These are phyloP conservation scores for Stenichneumon culpator DNA, from an alignment of 2,888 invertebrate genomes.

Conservation along the genomic window DNA sequence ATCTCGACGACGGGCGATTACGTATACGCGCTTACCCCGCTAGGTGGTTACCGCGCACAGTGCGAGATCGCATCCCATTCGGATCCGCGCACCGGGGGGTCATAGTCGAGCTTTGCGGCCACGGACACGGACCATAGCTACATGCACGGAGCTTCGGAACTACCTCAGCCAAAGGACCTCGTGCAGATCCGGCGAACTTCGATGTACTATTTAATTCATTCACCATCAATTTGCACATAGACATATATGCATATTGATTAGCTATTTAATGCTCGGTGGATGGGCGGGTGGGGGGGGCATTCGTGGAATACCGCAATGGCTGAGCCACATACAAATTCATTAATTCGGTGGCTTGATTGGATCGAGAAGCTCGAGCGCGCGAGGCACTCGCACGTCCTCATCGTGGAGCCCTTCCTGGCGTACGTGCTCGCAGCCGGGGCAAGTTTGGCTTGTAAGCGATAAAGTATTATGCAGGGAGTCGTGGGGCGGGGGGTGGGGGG, in stretches of 20 bases:
- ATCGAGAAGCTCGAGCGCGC: slow-evolving; percentile 31
- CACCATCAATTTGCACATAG: slow-evolving; percentile 2
- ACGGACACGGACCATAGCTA: not conserved
- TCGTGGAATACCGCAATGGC: not conserved
- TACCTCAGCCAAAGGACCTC: not conserved
- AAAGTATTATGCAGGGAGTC: not conserved
- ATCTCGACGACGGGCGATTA: slow-evolving; percentile 74
- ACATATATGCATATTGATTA: slow-evolving; percentile 14
- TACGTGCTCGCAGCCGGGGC: not conserved
- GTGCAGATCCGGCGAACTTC: not conserved
- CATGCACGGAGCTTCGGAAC: not conserved
- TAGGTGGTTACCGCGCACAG: not conserved
- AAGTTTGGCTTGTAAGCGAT: slow-evolving; percentile 22
- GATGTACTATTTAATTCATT: slow-evolving; percentile 4
- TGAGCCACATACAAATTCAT: slow-evolving; percentile 33
- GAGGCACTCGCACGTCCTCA: slow-evolving; percentile 1
- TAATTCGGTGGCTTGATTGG: slow-evolving; percentile 53
- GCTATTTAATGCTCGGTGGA: not conserved
- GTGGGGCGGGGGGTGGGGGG: not conserved
- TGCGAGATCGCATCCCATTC: not conserved
- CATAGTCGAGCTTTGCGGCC: not conserved
- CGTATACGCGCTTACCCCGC: slow-evolving; percentile 65
- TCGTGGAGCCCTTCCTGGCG: not conserved
- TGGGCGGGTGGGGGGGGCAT: too few species aligned
- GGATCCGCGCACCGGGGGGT: not conserved